Evolutionary conservation across 2,113 vertebrate species (phyloP).

Genomic region (Malurus melanocephalus): DNA sequence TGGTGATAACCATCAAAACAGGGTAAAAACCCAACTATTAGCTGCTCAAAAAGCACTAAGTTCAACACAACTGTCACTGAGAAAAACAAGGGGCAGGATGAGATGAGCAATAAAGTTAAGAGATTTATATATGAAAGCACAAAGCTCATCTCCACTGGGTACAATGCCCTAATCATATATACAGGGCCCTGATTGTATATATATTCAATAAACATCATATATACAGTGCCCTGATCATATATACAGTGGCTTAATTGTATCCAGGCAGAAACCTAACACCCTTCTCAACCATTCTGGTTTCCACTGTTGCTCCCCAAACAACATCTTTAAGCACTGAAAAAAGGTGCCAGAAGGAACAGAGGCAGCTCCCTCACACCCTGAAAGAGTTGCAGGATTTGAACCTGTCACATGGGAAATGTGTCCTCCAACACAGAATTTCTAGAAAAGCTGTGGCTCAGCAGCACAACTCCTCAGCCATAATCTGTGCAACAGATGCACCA

Average conservation of each 20-base stretch:
- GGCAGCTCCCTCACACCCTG: not conserved
- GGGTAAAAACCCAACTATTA: rapidly evolving
- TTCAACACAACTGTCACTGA: not conserved
- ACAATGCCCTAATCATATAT: not conserved
- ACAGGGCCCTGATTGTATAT: not conserved
- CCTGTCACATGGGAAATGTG: not conserved
- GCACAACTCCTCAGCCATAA: not conserved
- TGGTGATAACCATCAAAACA: not conserved
- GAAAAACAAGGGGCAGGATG: not conserved
- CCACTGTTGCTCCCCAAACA: not conserved
- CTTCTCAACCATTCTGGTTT: not conserved
- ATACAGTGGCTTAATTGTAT: not conserved
- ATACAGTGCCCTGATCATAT: not conserved
- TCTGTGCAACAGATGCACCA: not conserved
- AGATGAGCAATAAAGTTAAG: not conserved
- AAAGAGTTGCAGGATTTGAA: not conserved
- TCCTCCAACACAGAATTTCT: not conserved
- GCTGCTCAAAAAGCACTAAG: not conserved
- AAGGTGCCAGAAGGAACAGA: not conserved
- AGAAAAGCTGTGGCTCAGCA: not conserved
- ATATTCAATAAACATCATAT: not conserved
- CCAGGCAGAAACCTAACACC: not conserved
- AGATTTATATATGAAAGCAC: not conserved
- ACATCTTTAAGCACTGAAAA: not conserved
- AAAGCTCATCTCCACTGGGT: not conserved